A percentile compares a stretch with the other conserved stretches of the same genome.
Conservation (phyloP, 2,888 invertebrate species). For the Osmoderma eremita region DNA sequence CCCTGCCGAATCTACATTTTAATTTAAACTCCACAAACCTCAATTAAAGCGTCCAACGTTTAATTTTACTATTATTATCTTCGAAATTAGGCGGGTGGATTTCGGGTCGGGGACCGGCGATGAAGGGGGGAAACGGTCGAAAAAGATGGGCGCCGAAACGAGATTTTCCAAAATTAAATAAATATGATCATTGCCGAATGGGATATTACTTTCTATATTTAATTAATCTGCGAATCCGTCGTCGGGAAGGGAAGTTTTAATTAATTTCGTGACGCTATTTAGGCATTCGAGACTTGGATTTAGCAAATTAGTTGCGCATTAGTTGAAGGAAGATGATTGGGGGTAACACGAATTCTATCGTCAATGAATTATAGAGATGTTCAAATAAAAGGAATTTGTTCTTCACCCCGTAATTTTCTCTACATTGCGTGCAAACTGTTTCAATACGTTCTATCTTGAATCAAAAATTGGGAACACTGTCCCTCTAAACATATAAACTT, state of each 20-base stretch:
- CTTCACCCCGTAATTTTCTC: too few species aligned
- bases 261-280: constrained; percentile 13
- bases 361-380: too few species aligned
- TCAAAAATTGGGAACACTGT: too few species aligned
- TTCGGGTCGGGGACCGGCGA: constrained; percentile 8
- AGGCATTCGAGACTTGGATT: too few species aligned
- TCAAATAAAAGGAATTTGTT: too few species aligned
- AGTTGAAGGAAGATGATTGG: too few species aligned
- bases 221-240: constrained; percentile 26
- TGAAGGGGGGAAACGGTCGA: not conserved
- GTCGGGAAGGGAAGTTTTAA: constrained; percentile 16
- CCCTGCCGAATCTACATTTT: constrained; percentile 58
- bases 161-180: constrained; percentile 31
- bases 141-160: constrained; percentile 12
- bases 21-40: constrained; percentile 56
- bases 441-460: too few species aligned
- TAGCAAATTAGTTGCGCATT: too few species aligned
- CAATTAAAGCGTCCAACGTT: constrained; percentile 47
- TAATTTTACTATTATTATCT: constrained; percentile 45
- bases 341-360: too few species aligned
- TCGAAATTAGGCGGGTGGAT: constrained; percentile 34
- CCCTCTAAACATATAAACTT: too few species aligned
- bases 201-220: constrained; percentile 34
- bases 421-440: too few species aligned
- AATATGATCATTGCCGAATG: constrained; percentile 32